Conservation (phyloP, 64 coral and sea anemone species). For the Pachyseris speciosa region DNA sequence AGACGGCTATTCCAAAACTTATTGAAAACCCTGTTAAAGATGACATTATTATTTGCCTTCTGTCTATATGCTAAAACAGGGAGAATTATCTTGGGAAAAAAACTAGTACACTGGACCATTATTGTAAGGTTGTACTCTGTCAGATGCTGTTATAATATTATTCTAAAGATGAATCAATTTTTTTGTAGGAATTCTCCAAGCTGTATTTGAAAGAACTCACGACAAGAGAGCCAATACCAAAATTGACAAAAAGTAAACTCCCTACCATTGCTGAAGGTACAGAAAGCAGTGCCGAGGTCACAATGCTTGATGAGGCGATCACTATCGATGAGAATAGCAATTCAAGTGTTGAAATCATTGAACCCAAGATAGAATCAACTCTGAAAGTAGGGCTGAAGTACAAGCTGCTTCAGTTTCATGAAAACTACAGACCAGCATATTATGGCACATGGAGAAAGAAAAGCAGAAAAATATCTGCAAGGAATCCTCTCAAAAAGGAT, state of each 20-base stretch:
- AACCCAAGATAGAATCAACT: slow-evolving; percentile 37
- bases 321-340: slow-evolving; percentile 73
- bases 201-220: slow-evolving; percentile 36
- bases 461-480: slow-evolving; percentile 87
- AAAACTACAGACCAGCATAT: slow-evolving; percentile 87
- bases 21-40: no score
- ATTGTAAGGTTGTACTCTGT: neutral
- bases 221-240: slow-evolving; percentile 27
- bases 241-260: slow-evolving; percentile 34
- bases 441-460: slow-evolving; percentile 87
- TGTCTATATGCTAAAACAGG: no score
- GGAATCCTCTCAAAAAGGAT: slow-evolving; percentile 88
- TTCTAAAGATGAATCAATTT: neutral
- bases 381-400: slow-evolving; percentile 17
- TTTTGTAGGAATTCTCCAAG: neutral
- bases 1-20: no score
- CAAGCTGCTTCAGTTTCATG: slow-evolving; percentile 82
- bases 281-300: slow-evolving; percentile 5
- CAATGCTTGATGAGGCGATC: slow-evolving; percentile 14
- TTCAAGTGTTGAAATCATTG: slow-evolving; percentile 64
- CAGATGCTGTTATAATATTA: neutral
- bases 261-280: neutral
- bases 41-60: no score
- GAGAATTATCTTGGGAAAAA: neutral
- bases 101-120: no score